A percentile compares a stretch with the other conserved stretches of the same genome.
phyloP scores from a whole-genome alignment of 2,113 vertebrate genomes.

The Coptodon bakossiorum region DNA sequence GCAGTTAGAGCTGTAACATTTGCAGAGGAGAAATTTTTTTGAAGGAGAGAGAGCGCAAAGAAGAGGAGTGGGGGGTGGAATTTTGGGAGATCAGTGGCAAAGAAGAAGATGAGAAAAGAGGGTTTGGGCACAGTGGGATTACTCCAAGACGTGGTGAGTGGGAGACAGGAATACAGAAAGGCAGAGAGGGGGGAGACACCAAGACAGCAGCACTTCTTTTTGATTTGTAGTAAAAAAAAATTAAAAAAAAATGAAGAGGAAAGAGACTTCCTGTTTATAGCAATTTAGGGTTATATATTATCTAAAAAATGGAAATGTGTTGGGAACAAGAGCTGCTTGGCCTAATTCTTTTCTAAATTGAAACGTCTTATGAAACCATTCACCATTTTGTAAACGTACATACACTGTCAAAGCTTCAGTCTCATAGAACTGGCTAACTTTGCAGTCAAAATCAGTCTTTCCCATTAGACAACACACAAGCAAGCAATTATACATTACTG shows the following conservation, averaged over 20 bases:
- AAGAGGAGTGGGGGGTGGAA: not conserved
- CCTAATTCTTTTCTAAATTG: not conserved
- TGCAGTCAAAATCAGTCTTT: not conserved
- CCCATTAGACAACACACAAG: not conserved
- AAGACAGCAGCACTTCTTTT: constrained; percentile 6
- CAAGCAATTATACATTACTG: not conserved
- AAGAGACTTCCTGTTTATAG: not conserved
- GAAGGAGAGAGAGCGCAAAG: not conserved
- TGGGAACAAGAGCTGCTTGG: not conserved
- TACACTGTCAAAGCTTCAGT: not conserved
- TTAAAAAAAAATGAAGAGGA: not conserved
- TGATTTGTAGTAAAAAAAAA: constrained; percentile 8
- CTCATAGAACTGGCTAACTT: not conserved
- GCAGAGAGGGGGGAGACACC: not conserved
- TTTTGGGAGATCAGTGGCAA: constrained; percentile 50
- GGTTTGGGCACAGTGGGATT: constrained; percentile 50
- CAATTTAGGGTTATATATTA: not conserved
- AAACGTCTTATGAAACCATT: not conserved
- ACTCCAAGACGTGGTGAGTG: constrained; percentile 42
- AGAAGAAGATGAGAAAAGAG: constrained; percentile 53
- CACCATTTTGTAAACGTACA: not conserved
- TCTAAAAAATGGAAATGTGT: not conserved
- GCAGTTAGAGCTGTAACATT: constrained; percentile 2
- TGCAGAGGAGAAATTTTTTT: not conserved
- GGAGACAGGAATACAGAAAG: constrained; percentile 47